Evolutionary conservation across 2,797 vertebrate species (phyloP).

Genomic region (Spea hammondii): DNA sequence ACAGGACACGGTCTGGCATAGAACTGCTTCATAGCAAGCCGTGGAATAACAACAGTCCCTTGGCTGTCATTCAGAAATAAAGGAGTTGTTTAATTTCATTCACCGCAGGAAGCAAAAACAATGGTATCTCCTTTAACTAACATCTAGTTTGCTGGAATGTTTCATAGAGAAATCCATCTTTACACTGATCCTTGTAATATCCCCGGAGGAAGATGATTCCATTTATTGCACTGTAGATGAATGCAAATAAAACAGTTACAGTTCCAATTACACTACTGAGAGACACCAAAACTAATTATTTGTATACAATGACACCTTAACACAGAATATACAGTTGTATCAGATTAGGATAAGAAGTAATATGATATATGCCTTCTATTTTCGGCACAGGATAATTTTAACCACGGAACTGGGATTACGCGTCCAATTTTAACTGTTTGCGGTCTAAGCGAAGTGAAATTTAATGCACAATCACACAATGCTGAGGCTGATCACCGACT

Average conservation of each 20-base stretch:
- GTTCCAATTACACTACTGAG: constrained; percentile 30
- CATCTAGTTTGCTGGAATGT: constrained; percentile 42
- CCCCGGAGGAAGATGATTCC: constrained; percentile 23
- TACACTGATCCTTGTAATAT: neutral
- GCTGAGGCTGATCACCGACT: neutral
- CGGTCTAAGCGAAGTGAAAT: neutral
- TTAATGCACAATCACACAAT: neutral
- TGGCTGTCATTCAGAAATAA: constrained; percentile 69
- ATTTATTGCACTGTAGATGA: neutral
- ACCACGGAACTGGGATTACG: neutral
- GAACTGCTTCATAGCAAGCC: constrained; percentile 74
- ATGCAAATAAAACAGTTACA: constrained; percentile 30
- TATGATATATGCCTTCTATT: neutral
- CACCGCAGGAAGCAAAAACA: constrained; percentile 62
- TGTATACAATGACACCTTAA: constrained; percentile 8
- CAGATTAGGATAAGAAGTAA: neutral
- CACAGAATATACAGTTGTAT: neutral
- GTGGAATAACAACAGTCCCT: constrained; percentile 59
- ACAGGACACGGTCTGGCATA: constrained; percentile 72
- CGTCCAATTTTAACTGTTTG: too few relatives aligned
- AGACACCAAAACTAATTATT: constrained; percentile 9
- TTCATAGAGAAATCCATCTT: constrained; percentile 49
- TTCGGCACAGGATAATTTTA: neutral
- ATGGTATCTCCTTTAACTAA: constrained; percentile 58
- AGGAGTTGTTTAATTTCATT: constrained; percentile 65